A percentile compares a stretch with the other conserved stretches of the same genome.
These are phyloP conservation scores for Cochlearius cochlearius DNA, from an alignment of 2,113 vertebrate genomes.

Conservation along the genomic window DNA sequence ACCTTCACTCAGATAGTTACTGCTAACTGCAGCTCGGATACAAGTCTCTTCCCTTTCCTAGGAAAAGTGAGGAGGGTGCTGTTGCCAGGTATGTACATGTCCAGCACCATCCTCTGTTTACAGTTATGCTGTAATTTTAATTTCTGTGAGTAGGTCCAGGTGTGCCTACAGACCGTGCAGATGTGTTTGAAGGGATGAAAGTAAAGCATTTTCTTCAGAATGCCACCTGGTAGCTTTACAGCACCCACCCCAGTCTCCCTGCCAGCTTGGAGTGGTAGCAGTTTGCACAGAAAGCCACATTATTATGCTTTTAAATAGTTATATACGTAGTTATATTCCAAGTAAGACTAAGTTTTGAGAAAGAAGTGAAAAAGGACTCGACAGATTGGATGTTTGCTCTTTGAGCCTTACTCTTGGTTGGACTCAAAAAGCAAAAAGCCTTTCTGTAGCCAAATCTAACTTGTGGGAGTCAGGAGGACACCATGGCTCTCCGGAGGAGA, in stretches of 20 bases:
- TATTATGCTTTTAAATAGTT: not conserved
- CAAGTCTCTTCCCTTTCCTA: not conserved
- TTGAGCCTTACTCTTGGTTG: not conserved
- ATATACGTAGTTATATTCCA: not conserved
- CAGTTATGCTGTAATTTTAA: not conserved
- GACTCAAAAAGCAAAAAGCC: not conserved
- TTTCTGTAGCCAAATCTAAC: not conserved
- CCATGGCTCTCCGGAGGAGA: not conserved
- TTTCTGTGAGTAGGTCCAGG: not conserved
- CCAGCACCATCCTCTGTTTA: not conserved
- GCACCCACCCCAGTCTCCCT: not conserved
- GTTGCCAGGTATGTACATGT: not conserved
- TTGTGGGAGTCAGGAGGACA: fast-evolving
- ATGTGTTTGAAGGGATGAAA: not conserved
- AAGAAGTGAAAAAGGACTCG: not conserved
- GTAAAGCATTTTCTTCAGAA: not conserved
- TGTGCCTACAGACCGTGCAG: not conserved
- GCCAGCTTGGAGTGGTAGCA: not conserved
- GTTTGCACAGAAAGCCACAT: not conserved
- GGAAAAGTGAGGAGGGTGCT: not conserved
- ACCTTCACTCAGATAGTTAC: not conserved
- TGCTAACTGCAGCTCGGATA: not conserved
- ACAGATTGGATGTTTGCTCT: not conserved
- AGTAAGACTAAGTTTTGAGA: not conserved
- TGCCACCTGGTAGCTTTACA: not conserved